Conservation (phyloP, 1,140 invertebrate species). For the Matsumurasca onukii region DNA sequence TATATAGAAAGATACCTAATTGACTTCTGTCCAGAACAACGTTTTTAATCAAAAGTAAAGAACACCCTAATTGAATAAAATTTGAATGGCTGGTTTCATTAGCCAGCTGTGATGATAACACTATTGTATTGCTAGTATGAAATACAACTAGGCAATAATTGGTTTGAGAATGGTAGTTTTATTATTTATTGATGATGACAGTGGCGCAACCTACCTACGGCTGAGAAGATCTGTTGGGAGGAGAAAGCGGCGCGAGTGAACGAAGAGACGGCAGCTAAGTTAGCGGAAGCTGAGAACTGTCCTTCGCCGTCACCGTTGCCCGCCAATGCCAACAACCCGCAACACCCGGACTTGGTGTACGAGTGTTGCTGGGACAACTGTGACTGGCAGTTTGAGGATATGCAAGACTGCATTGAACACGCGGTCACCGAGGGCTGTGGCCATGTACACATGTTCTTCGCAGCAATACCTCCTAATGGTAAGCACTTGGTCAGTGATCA, state of each 20-base stretch:
- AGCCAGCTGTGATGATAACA: too few relatives aligned
- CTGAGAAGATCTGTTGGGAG: slow-evolving; percentile 92
- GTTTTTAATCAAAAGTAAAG: too few relatives aligned
- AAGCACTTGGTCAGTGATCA: too few relatives aligned
- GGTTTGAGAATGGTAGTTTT: too few relatives aligned
- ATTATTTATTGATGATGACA: slow-evolving; percentile 49
- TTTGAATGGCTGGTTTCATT: too few relatives aligned
- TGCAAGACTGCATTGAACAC: slow-evolving; percentile 87
- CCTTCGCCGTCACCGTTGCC: slow-evolving; percentile 33
- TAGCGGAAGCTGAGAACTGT: slow-evolving; percentile 48
- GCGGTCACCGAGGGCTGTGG: slow-evolving; percentile 71
- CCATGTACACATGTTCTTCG: slow-evolving; percentile 57
- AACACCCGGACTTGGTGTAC: slow-evolving; percentile 60
- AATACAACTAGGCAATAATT: too few relatives aligned
- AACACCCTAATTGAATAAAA: too few relatives aligned
- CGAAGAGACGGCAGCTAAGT: slow-evolving; percentile 68
- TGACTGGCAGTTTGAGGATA: slow-evolving; percentile 91
- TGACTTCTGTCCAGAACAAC: too few relatives aligned
- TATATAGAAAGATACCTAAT: too few relatives aligned
- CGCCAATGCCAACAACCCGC: slow-evolving; percentile 18
- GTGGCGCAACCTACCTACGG: slow-evolving; percentile 88
- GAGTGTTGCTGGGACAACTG: slow-evolving; percentile 92
- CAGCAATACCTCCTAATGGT: slow-evolving; percentile 47
- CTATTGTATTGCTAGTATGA: too few relatives aligned
- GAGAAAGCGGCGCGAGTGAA: slow-evolving; percentile 85